Evolutionary conservation across 2,888 invertebrate species (phyloP), one percentile per base, ranked within the genome.

Genomic region (Coelopa pilipes): DNA sequence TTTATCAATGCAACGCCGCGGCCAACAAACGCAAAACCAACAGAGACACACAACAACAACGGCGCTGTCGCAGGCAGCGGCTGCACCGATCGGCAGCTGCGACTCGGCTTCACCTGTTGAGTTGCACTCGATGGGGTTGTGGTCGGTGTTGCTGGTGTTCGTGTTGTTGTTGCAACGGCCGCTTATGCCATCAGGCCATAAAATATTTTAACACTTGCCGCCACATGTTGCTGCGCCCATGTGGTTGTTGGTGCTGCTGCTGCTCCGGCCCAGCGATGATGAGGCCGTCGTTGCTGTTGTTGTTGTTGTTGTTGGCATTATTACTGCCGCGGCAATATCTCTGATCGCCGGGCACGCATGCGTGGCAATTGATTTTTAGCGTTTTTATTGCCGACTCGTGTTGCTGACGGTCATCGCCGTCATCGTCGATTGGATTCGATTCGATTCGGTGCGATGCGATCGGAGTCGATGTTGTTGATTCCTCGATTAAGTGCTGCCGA

Each of bases 11-110:
- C 76, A 72, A 70, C 77, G 46, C 65, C 74, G 74, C 49, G 72
- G 72, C 34, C 76, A 73, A 75, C 78, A 76, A 74, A n/a, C n/a
- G n/a, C n/a, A n/a, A n/a, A n/a, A n/a, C n/a, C n/a, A n/a, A n/a
- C n/a, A n/a, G n/a, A n/a, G n/a, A n/a, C n/a, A n/a, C n/a, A n/a
- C 78, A 79, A 77, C 76, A 76, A 68, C 73, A 76, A 76, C 70
- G 65, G 55, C 63, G 65, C 17, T 24, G 13, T 34, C 24, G 34
- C 13, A 63, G 34, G 65, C 65, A 55, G 59, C 65, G 2, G 74
- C 62, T 7, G 34, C 62, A 62, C n/a, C 46, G 47, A 65, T 65
- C 45, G 46, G 70, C 74, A 73, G 71, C 59, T 66, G 69, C 76
- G 71, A 53, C 76, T 66, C 19, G 15, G 45, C 47, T 47, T 65